Evolutionary conservation across 1,140 invertebrate species (phyloP).

Genomic region (Hyphantria cunea): DNA sequence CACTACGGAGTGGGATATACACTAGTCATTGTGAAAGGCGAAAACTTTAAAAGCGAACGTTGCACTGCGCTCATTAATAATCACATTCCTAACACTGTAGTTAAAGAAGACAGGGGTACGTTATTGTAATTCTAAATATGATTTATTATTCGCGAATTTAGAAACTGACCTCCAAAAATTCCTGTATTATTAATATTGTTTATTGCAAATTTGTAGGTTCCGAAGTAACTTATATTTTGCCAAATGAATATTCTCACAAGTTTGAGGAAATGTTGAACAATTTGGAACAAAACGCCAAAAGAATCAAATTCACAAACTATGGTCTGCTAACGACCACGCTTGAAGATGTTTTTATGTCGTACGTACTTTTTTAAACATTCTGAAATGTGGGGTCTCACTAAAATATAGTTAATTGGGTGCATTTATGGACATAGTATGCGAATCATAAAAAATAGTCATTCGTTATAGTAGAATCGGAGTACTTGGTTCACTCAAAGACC

Average conservation of each 20-base stretch:
- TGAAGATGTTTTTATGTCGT: conserved; percentile 95
- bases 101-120: conserved; percentile 65
- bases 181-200: no score
- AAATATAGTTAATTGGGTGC: no score
- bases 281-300: conserved; percentile 84
- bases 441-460: no score
- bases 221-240: conserved; percentile 81
- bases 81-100: conserved; percentile 53
- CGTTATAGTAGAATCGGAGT: no score
- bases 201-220: conserved; percentile 52
- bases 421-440: no score
- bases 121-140: neutral
- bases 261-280: conserved; percentile 85
- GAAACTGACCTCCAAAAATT: no score
- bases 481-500: no score
- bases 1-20: conserved; percentile 92
- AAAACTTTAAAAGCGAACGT: conserved; percentile 45
- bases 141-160: no score
- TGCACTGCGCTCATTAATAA: conserved; percentile 57
- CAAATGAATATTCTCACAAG: conserved; percentile 66
- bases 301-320: conserved; percentile 85
- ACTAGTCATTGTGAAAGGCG: conserved; percentile 80
- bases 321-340: conserved; percentile 90
- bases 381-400: no score
- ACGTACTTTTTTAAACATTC: conserved; percentile 51